Evolutionary conservation across 1,140 invertebrate species (phyloP).

Genomic region (Latrodectus geometricus): DNA sequence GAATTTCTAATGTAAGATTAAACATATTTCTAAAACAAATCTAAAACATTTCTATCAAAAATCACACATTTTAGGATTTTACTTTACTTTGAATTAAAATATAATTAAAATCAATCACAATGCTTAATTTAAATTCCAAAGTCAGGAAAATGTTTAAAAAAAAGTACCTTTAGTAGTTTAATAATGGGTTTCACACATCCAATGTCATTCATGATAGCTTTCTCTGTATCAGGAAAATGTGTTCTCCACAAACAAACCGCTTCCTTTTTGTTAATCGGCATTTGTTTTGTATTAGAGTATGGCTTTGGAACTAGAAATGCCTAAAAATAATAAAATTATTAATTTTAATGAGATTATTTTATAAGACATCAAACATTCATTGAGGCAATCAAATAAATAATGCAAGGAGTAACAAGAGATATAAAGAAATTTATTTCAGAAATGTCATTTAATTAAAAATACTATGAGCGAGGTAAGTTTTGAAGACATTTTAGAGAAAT

Average conservation of each 20-base stretch:
- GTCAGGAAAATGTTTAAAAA: not conserved
- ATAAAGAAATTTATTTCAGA: not conserved
- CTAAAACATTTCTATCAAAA: no score
- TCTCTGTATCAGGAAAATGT: slow-evolving; percentile 51
- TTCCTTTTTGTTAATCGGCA: slow-evolving; percentile 26
- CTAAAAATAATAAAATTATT: not conserved
- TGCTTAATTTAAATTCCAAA: not conserved
- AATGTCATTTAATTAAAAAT: not conserved
- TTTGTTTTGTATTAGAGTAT: slow-evolving; percentile 11
- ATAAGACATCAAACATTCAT: not conserved
- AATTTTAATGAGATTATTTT: not conserved
- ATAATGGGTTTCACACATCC: slow-evolving; percentile 55
- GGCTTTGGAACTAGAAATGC: slow-evolving; percentile 44
- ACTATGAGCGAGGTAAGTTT: not conserved
- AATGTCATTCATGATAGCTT: slow-evolving; percentile 30
- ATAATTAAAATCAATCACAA: no score
- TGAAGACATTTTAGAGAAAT: not conserved
- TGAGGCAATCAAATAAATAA: not conserved
- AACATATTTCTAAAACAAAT: no score
- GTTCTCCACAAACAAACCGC: slow-evolving; percentile 24
- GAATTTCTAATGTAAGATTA: no score
- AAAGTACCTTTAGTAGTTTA: slow-evolving; percentile 52
- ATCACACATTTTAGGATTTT: no score
- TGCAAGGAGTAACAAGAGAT: not conserved
- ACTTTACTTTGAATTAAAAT: no score